phyloP scores from a whole-genome alignment of 2,797 vertebrate species.

The Tangara arthus region DNA sequence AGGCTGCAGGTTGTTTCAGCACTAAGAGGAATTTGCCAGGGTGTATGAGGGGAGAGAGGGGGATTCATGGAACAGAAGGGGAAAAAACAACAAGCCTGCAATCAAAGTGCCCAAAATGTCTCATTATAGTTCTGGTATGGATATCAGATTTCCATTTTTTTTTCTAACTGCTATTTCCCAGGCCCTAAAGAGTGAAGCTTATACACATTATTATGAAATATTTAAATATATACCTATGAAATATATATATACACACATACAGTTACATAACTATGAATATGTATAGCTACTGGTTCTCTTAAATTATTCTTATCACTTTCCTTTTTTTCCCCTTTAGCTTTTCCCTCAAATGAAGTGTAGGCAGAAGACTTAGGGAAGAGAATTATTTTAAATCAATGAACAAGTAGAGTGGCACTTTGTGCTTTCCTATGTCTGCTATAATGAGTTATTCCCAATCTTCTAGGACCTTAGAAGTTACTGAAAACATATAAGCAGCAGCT shows the following conservation, averaged over 20 bases:
- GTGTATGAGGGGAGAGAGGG: rapidly evolving
- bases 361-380: background rate
- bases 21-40: rapidly evolving
- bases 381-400: background rate
- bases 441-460: background rate
- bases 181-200: background rate
- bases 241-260: background rate
- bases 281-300: background rate
- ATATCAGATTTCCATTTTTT: background rate
- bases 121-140: background rate
- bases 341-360: background rate
- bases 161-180: background rate
- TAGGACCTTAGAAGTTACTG: background rate
- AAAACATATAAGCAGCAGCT: background rate
- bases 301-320: background rate
- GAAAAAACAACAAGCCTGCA: background rate
- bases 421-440: background rate
- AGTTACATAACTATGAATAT: background rate
- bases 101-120: background rate
- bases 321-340: background rate
- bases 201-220: background rate
- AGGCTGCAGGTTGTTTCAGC: background rate
- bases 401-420: background rate
- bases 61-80: background rate
- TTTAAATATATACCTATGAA: background rate